Conservation (phyloP, 1,140 invertebrate species). For the Schlechtendalia chinensis region DNA sequence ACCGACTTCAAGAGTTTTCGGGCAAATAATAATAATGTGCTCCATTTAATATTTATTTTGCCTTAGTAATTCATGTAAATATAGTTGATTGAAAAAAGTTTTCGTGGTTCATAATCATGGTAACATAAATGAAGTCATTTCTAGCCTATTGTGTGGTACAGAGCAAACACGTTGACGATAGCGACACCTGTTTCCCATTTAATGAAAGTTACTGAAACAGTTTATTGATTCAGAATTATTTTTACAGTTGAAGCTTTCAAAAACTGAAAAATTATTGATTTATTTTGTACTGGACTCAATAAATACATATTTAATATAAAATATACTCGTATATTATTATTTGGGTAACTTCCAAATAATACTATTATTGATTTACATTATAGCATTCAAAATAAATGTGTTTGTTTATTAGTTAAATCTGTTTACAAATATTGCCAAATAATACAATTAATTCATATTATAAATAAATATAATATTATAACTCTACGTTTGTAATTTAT, state of each 20-base stretch:
- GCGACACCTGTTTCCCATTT: constrained; percentile 8
- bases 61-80: neutral
- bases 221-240: neutral
- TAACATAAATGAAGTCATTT: neutral
- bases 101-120: neutral
- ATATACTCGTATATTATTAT: neutral
- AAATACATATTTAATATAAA: neutral
- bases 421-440: too few relatives aligned
- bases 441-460: too few relatives aligned
- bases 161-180: neutral
- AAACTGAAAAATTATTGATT: constrained; percentile 9
- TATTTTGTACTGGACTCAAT: neutral
- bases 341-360: neutral
- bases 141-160: neutral
- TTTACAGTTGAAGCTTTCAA: neutral
- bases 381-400: neutral
- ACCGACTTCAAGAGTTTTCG: too few relatives aligned
- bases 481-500: too few relatives aligned
- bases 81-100: neutral
- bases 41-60: neutral
- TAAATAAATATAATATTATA: too few relatives aligned
- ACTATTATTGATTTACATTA: neutral
- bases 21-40: too few relatives aligned
- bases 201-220: neutral
- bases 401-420: too few relatives aligned